phyloP scores from a whole-genome alignment of 2,888 invertebrate genomes.

The Drosophila mayaguana region DNA sequence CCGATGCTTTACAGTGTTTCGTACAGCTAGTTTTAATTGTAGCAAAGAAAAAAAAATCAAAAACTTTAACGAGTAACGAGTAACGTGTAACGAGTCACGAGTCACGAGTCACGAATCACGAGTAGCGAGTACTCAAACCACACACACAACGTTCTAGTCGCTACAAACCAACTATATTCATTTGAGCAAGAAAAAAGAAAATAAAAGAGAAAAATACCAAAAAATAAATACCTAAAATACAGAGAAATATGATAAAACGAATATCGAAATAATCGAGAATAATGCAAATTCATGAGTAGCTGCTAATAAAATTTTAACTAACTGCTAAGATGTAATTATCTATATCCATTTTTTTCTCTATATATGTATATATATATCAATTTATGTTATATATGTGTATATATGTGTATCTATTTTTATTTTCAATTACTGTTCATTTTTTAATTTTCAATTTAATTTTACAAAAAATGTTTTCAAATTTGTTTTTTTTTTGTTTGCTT shows the following conservation, averaged over 20 bases:
- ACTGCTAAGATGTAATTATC: conserved; percentile 79
- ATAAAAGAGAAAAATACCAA: not conserved
- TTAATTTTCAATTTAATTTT: not conserved
- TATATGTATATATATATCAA: conserved; percentile 46
- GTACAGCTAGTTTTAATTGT: conserved; percentile 42
- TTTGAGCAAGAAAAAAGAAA: conserved; percentile 20
- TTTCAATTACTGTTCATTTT: not conserved
- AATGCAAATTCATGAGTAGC: conserved; percentile 60
- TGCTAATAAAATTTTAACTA: conserved; percentile 68
- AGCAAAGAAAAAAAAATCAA: conserved; percentile 6
- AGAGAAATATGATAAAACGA: not conserved
- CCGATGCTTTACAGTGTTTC: conserved; percentile 9
- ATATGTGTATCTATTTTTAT: not conserved
- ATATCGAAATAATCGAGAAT: conserved; percentile 42
- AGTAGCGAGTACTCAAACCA: conserved; percentile 30
- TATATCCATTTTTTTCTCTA: conserved; percentile 54
- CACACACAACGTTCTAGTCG: conserved; percentile 41
- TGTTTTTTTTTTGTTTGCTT: not conserved
- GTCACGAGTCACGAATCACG: conserved; percentile 19
- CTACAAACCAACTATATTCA: conserved; percentile 24
- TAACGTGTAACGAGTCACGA: conserved; percentile 12
- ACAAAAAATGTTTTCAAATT: not conserved
- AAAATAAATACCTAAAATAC: not conserved
- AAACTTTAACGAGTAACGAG: conserved; percentile 10
- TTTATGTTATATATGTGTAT: conserved; percentile 41